Evolutionary conservation across 2,113 vertebrate genomes (phyloP), one percentile per base, ranked within the genome.

Genomic region (Hypomesus transpacificus): DNA sequence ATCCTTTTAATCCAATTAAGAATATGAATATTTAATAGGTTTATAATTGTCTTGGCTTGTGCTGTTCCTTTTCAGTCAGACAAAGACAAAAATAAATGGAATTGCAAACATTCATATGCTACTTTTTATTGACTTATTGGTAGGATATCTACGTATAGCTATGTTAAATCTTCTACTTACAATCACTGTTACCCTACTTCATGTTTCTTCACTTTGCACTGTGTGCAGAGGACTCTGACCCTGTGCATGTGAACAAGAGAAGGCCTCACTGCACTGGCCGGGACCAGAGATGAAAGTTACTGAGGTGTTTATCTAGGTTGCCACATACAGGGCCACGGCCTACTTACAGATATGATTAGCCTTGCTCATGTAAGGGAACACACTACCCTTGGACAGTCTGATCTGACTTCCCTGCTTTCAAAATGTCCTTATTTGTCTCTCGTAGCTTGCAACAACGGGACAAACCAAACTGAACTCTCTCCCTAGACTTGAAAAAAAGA

Each of bases 301-400:
- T 82, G 77, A 73, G 80, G 74, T 63, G 71, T 87, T 89, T 90
- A 89, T 90, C 87, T 88, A 79, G 76, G 76, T 85, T 86, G 73
- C 84, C 83, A 82, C 80, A 87, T 82, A 82, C 83, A 84, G 84
- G 86, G 86, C 85, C 90, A 91, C 87, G 87, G 89, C 82, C 87
- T 86, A 77, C 84, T 85, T 82, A 77, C 84, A 88, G 91, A 90
- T 91, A 90, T 82, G 88, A 89, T 87, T 88, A 91, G 82, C 86
- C 87, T 88, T 83, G 84, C 75, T 82, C 26, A 59, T 78, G 82
- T 79, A 87, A 85, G 80, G 80, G 80, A 88, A 89, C 85, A 82
- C 69, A 81, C 82, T 87, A 85, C 87, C 86, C 84, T 83, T 77
- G 77, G 86, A 86, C 83, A 69, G 61, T 82, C 79, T 80, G 83